phyloP scores from a whole-genome alignment of 2,888 invertebrate genomes.

The Drepana falcataria region DNA sequence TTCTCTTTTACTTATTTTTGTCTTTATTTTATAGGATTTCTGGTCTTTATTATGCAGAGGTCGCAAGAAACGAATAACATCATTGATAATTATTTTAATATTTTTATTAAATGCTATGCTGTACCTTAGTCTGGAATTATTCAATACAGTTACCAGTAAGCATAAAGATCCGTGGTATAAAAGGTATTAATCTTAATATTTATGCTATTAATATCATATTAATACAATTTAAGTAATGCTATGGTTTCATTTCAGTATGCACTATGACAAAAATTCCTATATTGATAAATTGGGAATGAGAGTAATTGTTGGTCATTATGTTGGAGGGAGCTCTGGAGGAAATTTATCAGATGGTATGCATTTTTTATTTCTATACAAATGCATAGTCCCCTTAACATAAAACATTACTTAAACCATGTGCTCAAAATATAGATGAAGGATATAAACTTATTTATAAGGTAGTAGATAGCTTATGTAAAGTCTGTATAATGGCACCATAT shows the following conservation, averaged over 20 bases:
- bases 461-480: no score
- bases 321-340: conserved; percentile 88
- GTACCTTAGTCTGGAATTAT: conserved; percentile 61
- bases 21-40: conserved; percentile 44
- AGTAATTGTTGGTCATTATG: conserved; percentile 92
- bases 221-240: not conserved
- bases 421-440: no score
- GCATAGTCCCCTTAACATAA: conserved; percentile 4
- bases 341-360: conserved; percentile 87
- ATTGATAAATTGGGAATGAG: conserved; percentile 86
- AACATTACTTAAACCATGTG: no score
- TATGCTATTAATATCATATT: not conserved
- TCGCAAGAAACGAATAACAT: conserved; percentile 59
- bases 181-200: conserved; percentile 34
- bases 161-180: conserved; percentile 55
- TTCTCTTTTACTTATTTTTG: no score
- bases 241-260: conserved; percentile 59
- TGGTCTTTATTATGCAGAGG: conserved; percentile 60
- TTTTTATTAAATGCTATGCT: conserved; percentile 63
- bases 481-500: no score
- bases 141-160: conserved; percentile 48
- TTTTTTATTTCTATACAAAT: conserved; percentile 7
- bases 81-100: conserved; percentile 48
- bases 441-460: no score
- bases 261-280: conserved; percentile 82